Percentiles rank a stretch among this genome's conserved stretches.
Evolutionary conservation across 2,797 vertebrate genomes (phyloP).

Genomic region (Balearica regulorum): DNA sequence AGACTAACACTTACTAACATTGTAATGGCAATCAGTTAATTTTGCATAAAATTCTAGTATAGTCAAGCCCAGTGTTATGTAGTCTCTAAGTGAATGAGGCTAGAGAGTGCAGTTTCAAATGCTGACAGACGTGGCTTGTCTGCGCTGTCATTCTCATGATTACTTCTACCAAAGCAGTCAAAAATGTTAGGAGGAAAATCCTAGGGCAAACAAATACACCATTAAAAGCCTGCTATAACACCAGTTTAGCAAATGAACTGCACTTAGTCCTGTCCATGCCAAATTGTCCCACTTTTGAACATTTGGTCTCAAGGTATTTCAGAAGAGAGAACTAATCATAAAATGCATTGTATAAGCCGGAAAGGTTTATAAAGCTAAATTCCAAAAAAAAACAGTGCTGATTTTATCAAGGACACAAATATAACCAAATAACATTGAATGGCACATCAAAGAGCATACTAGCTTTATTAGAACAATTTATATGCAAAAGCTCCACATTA

Average conservation of each 20-base stretch:
- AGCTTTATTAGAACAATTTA: slow-evolving; percentile 38
- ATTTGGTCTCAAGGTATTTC: neutral
- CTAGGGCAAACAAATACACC: neutral
- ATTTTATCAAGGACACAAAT: slow-evolving; percentile 47
- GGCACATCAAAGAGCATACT: slow-evolving; percentile 16
- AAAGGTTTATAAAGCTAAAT: neutral
- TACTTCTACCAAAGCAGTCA: neutral
- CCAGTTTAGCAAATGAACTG: neutral
- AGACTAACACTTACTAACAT: neutral
- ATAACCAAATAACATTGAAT: slow-evolving; percentile 13
- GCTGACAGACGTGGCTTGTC: neutral
- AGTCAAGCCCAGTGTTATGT: slow-evolving; percentile 7
- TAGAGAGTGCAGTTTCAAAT: neutral
- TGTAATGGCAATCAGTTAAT: slow-evolving; percentile 5
- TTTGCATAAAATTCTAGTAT: slow-evolving; percentile 38
- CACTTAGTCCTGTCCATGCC: neutral
- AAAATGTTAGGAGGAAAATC: neutral
- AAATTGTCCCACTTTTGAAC: neutral
- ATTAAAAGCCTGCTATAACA: neutral
- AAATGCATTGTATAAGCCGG: neutral
- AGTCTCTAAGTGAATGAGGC: neutral
- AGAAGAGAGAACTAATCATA: neutral
- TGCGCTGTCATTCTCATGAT: neutral
- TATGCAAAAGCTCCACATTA: neutral
- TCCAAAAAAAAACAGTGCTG: neutral